Conservation (phyloP, 2,888 invertebrate genomes). For the Nomada lathburiana region DNA sequence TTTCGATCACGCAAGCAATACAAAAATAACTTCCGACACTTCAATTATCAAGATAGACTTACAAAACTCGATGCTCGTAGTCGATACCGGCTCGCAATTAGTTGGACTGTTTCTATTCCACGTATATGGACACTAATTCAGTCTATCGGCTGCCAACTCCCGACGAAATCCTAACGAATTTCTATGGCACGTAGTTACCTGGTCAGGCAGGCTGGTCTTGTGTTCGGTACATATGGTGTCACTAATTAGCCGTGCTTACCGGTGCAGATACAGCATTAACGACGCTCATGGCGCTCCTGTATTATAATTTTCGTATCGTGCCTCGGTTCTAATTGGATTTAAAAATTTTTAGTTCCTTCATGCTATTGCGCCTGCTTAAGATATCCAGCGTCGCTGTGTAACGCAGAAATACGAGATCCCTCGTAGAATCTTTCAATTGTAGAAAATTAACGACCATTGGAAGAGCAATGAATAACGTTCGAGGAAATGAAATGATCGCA, state of each 20-base stretch:
- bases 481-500: too few species aligned
- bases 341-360: not conserved
- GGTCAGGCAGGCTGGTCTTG: not conserved
- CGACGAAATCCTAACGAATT: not conserved
- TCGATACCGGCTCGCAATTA: too few species aligned
- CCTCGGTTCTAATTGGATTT: slow-evolving; percentile 11
- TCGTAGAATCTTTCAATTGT: slow-evolving; percentile 5
- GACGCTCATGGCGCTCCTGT: not conserved
- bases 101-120: too few species aligned
- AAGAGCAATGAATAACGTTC: too few species aligned
- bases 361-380: not conserved
- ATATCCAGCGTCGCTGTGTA: not conserved
- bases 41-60: too few species aligned
- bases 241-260: slow-evolving; percentile 37
- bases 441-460: slow-evolving; percentile 10
- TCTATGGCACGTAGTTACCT: not conserved
- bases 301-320: slow-evolving; percentile 15
- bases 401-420: not conserved
- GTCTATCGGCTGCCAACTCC: too few species aligned
- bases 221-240: not conserved
- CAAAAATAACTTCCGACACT: too few species aligned
- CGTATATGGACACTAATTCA: too few species aligned
- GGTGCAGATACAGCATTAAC: slow-evolving; percentile 12
- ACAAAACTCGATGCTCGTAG: too few species aligned
- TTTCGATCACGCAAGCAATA: too few species aligned